Evolutionary conservation across 2,113 vertebrate species (phyloP).

Genomic region (Paramormyrops kingsleyae): DNA sequence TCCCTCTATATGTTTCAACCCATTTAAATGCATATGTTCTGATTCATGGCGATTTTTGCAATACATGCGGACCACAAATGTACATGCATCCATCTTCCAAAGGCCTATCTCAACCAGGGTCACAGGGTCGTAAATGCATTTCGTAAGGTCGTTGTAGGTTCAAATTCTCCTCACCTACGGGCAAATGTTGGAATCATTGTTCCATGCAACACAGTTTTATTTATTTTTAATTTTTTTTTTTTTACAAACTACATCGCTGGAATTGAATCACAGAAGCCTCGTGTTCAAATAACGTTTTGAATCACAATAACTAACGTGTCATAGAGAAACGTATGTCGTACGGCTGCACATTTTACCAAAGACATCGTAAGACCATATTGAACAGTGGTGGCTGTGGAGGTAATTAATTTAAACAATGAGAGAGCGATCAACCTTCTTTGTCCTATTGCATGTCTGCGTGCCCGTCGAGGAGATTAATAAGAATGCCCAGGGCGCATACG

Average conservation of each 20-base stretch:
- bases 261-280: background rate
- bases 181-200: background rate
- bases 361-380: background rate
- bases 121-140: background rate
- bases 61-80: background rate
- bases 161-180: background rate
- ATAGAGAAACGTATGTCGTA: background rate
- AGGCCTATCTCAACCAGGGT: background rate
- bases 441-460: background rate
- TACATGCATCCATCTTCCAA: background rate
- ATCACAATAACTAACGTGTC: background rate
- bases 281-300: background rate
- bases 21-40: background rate
- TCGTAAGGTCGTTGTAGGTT: background rate
- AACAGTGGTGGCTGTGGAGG: background rate
- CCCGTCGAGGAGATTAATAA: background rate
- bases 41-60: background rate
- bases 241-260: background rate
- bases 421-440: background rate
- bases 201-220: background rate
- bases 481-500: background rate
- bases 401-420: background rate
- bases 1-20: background rate
- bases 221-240: background rate
- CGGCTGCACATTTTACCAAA: background rate